Evolutionary conservation across 2,888 invertebrate genomes (phyloP), one percentile per base, ranked within the genome.

Genomic region (Ectemnius cavifrons): DNA sequence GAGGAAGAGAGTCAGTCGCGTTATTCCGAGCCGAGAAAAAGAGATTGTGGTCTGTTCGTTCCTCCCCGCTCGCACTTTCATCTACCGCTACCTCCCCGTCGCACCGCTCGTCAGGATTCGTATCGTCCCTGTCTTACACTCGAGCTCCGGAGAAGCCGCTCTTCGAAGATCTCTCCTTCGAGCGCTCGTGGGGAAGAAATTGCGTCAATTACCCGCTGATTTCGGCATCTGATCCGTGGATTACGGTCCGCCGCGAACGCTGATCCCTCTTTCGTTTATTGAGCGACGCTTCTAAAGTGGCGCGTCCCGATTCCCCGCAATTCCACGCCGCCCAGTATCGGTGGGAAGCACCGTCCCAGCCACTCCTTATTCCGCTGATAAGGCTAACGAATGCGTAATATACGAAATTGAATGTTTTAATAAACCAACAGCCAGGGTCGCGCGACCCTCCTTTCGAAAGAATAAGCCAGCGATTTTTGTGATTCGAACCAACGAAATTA

Each of bases 151-250:
- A 11, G 8, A 37, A 8, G 8, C 5, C 37, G 11, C 6, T 37
- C 11, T 11, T 37, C 37, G 23, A 23, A 23, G 23, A 23, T 37
- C 37, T 37, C 37, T 37, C 49, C 67, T 59, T 20, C 47, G 13
- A 46, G 27, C n/a, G 57, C 58, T 37, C 37, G 37, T 75, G 69
- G 60, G 71, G 73, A 75, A 79, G 82, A 78, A 83, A 83, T 83
- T 81, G 83, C 83, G 82, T 90, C 90, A 89, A 91, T 90, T 90
- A 90, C 87, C 88, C 88, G 87, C 87, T 87, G 89, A 90, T 90
- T 90, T 88, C 86, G 85, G 84, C 87, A 85, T 83, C 85, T 83
- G 86, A 89, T 88, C 87, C 78, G 67, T 71, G 87, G 89, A 88
- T 90, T 90, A 89, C 84, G 81, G 71, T 83, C 82, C 84, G 83